Percentiles rank a stretch among this genome's conserved stretches.
Conservation (phyloP, 2,888 invertebrate genomes). For the Agriopis marginaria region DNA sequence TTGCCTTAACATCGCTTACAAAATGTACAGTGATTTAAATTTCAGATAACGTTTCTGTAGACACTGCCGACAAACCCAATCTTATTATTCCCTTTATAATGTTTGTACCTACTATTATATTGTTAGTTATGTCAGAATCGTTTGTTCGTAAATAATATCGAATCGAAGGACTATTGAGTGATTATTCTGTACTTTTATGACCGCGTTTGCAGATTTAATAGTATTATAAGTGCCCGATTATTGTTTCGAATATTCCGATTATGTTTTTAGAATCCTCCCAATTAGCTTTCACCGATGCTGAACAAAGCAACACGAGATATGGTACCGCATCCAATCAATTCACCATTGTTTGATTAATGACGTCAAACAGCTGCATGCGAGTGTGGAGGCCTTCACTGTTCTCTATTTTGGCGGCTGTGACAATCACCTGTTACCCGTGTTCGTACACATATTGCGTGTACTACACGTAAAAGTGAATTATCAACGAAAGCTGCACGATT, state of each 20-base stretch:
- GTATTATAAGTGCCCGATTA: conserved; percentile 27
- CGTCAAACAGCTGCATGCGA: conserved; percentile 59
- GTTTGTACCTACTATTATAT: not conserved
- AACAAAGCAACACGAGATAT: conserved; percentile 51
- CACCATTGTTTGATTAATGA: conserved; percentile 69
- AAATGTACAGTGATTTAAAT: conserved; percentile 40
- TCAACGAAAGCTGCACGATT: conserved; percentile 25
- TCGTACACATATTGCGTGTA: conserved; percentile 37
- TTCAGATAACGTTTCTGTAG: conserved; percentile 42
- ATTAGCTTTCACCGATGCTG: conserved; percentile 63
- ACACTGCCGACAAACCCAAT: conserved; percentile 3
- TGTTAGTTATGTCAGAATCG: not conserved
- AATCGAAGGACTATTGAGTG: conserved; percentile 13
- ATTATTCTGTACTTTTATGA: conserved; percentile 7
- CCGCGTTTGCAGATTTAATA: conserved; percentile 17
- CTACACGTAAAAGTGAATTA: conserved; percentile 16
- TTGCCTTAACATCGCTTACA: conserved; percentile 47
- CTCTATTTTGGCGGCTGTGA: conserved; percentile 48
- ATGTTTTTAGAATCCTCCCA: conserved; percentile 50
- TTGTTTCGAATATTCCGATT: conserved; percentile 44
- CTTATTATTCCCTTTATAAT: conserved; percentile 5
- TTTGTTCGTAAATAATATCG: not conserved
- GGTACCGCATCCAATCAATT: conserved; percentile 63
- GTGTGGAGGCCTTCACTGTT: conserved; percentile 53
- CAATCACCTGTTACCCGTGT: conserved; percentile 56